phyloP scores from a whole-genome alignment of 2,888 invertebrate genomes.

The Hoplodrina blanda region DNA sequence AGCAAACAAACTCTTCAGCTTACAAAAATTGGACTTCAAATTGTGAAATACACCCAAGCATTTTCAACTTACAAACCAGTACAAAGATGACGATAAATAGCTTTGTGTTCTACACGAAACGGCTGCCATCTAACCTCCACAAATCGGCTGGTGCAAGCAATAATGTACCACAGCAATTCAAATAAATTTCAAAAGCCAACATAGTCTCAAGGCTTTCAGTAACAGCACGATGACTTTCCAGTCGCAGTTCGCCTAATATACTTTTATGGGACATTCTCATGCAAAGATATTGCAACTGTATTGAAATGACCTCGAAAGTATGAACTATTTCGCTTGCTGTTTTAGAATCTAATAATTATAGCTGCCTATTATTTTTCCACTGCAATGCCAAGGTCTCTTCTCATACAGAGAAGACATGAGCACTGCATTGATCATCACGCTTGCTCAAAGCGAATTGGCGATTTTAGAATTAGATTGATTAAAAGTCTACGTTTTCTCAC shows the following conservation, averaged over 20 bases:
- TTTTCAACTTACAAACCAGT: background rate
- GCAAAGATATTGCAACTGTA: conserved; percentile 57
- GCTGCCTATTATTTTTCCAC: too few species aligned
- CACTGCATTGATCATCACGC: too few species aligned
- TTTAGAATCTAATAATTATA: conserved; percentile 12
- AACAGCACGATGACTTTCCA: conserved; percentile 24
- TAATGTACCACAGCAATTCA: conserved; percentile 25
- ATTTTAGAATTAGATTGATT: too few species aligned
- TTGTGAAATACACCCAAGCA: background rate
- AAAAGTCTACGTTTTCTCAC: too few species aligned
- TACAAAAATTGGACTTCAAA: too few species aligned
- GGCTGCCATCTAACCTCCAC: background rate
- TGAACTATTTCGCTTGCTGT: conserved; percentile 13
- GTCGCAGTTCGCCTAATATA: conserved; percentile 22
- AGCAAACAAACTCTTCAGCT: too few species aligned
- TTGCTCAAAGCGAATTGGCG: too few species aligned
- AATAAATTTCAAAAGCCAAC: conserved; percentile 30
- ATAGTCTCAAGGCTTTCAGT: conserved; percentile 24
- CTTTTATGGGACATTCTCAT: conserved; percentile 50
- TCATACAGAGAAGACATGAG: too few species aligned
- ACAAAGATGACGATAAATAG: background rate
- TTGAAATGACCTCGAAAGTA: conserved; percentile 23
- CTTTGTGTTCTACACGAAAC: conserved; percentile 6
- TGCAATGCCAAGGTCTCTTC: too few species aligned
- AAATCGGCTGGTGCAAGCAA: conserved; percentile 3